These are phyloP conservation scores for Drosophila atroscutellata DNA, from an alignment of 2,888 invertebrate species.

Conservation along the genomic window DNA sequence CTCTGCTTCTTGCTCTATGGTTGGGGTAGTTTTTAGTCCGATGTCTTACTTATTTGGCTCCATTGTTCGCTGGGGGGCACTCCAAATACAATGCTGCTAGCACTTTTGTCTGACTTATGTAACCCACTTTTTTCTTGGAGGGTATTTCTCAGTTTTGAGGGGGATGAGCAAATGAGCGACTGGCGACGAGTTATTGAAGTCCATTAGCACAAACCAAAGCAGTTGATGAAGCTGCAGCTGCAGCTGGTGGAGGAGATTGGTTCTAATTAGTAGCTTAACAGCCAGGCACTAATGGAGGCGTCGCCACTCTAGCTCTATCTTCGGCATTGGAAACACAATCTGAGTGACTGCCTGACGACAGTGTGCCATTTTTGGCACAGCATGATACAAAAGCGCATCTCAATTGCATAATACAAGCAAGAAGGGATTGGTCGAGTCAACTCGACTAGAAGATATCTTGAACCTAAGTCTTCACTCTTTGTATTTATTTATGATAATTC, in stretches of 20 bases:
- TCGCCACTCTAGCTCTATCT: neutral
- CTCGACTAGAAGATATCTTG: neutral
- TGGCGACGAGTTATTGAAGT: slow-evolving; percentile 56
- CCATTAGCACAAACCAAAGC: slow-evolving; percentile 57
- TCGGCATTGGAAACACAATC: neutral
- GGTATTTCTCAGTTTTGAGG: neutral
- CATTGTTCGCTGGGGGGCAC: slow-evolving; percentile 29
- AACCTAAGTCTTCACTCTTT: neutral
- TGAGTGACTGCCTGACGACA: slow-evolving; percentile 6
- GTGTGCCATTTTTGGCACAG: slow-evolving; percentile 71
- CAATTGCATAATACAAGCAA: slow-evolving; percentile 60
- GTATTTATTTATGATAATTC: neutral
- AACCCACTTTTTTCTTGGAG: slow-evolving; percentile 40
- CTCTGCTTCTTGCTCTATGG: neutral
- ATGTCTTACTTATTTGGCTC: slow-evolving; percentile 18
- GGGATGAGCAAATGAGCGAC: neutral
- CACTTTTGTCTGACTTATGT: slow-evolving; percentile 53
- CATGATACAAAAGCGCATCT: slow-evolving; percentile 52
- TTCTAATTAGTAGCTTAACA: slow-evolving; percentile 64
- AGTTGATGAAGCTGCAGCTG: slow-evolving; percentile 18
- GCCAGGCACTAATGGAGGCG: slow-evolving; percentile 68
- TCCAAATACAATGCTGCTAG: slow-evolving; percentile 29
- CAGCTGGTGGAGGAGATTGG: slow-evolving; percentile 43
- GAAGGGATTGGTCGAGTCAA: neutral
- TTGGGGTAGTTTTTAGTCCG: slow-evolving; percentile 12